Evolutionary conservation across 2,797 vertebrate species (phyloP).

Genomic region (Margarornis squamiger): DNA sequence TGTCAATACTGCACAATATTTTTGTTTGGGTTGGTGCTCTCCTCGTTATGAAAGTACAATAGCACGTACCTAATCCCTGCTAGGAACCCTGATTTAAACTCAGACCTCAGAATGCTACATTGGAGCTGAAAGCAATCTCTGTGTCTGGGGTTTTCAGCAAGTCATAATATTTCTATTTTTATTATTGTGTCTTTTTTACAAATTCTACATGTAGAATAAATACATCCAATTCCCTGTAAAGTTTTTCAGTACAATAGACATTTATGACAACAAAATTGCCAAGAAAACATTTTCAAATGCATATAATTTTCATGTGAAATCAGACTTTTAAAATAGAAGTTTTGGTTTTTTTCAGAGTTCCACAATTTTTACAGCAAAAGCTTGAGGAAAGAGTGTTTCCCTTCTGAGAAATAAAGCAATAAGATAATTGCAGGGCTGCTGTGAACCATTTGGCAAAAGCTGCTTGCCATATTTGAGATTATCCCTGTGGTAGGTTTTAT

Average conservation of each 20-base stretch:
- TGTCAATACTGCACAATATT: not conserved
- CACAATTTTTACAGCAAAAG: constrained; percentile 54
- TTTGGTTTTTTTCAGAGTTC: not conserved
- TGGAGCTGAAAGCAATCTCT: constrained; percentile 41
- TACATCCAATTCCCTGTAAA: constrained; percentile 4
- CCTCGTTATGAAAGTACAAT: not conserved
- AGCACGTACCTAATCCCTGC: not conserved
- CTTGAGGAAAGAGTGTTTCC: constrained; percentile 13
- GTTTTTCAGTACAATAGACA: constrained; percentile 56
- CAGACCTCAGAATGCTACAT: constrained; percentile 19
- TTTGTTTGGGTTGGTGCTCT: not conserved
- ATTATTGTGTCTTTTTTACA: constrained; percentile 60
- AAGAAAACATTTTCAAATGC: constrained; percentile 70
- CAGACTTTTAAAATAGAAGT: constrained; percentile 56
- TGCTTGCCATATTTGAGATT: constrained; percentile 6
- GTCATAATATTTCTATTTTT: constrained; percentile 71
- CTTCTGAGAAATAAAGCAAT: constrained; percentile 63
- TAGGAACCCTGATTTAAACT: constrained; percentile 37
- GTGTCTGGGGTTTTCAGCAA: constrained; percentile 12
- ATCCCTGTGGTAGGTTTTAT: constrained; percentile 10
- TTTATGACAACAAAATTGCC: constrained; percentile 72
- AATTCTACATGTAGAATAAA: constrained; percentile 60
- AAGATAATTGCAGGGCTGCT: constrained; percentile 23
- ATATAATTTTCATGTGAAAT: constrained; percentile 69
- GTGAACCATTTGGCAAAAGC: constrained; percentile 45